Evolutionary conservation across 2,888 invertebrate genomes (phyloP), one percentile per base, ranked within the genome.

Genomic region (Acanthoscelides obtectus): DNA sequence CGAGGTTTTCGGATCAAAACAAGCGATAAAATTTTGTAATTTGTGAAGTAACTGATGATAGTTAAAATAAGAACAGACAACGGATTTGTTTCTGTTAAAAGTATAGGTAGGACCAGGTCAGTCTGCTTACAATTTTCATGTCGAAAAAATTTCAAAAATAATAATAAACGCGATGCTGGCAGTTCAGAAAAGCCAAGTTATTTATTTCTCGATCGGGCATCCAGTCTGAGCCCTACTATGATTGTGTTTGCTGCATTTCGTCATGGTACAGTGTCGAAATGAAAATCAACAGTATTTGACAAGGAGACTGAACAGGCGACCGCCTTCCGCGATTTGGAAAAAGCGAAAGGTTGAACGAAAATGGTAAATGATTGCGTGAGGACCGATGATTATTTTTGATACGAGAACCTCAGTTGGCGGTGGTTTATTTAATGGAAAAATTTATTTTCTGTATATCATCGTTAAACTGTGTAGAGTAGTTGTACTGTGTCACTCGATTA

Each of bases 371-470:
- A 81, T 81, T 80, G 78, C 81, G 82, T 79, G 80, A 81, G 81
- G 80, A 81, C 79, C 77, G 79, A 79, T 67, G 6, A 45, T 45
- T 12, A 45, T 6, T 45, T 45, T 45, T 45, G 45, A 45, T 45
- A 12, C 45, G 45, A 45, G 45, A 45, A 45, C 45, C 45, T 45
- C 45, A 45, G 45, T 45, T 17, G 17, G 12, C 45, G 45, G 45
- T 45, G 45, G 25, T 45, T 45, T 45, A 45, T 45, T 45, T 45
- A 12, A 45, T 45, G 45, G 45, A 80, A 81, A 81, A 80, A 81
- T 84, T 83, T 85, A 84, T 85, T 85, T 66, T 66, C 45, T 85
- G 82, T 81, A 82, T 79, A 81, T 82, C 80, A 83, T 84, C 79
- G 82, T 82, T 82, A 66, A 21, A 80, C 75, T 80, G 73, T 73